Evolutionary conservation across 2,113 vertebrate species (phyloP).

Genomic region (Megaceryle maxima): DNA sequence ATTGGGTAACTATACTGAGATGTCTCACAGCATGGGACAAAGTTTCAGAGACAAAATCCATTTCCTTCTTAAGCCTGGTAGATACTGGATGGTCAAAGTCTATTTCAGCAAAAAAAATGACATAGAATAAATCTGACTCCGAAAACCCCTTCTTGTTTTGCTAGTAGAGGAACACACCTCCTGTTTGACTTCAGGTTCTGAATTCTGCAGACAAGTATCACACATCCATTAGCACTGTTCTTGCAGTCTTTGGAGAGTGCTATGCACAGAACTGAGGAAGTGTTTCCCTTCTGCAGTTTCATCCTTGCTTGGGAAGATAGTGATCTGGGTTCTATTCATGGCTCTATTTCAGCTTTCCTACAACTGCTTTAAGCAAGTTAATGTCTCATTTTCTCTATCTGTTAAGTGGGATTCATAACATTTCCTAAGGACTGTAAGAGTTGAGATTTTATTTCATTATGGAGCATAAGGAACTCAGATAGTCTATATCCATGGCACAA

Average conservation of each 20-base stretch:
- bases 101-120: not conserved
- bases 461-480: not conserved
- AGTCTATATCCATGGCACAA: not conserved
- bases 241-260: not conserved
- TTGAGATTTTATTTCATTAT: not conserved
- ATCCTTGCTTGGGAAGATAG: not conserved
- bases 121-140: not conserved
- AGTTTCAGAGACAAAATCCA: conserved; percentile 3
- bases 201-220: not conserved
- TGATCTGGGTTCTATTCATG: not conserved
- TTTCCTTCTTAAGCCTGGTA: not conserved
- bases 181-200: not conserved
- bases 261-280: not conserved
- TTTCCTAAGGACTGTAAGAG: not conserved
- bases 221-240: not conserved
- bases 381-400: not conserved
- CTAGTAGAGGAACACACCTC: not conserved
- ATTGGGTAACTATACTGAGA: not conserved
- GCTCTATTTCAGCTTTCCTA: not conserved
- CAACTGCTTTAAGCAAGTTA: not conserved
- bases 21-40: not conserved
- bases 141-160: not conserved
- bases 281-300: not conserved
- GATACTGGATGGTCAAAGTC: not conserved
- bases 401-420: not conserved